These are phyloP conservation scores for Oscheius sp. DNA, from an alignment of 2,888 invertebrate genomes.

Conservation along the genomic window DNA sequence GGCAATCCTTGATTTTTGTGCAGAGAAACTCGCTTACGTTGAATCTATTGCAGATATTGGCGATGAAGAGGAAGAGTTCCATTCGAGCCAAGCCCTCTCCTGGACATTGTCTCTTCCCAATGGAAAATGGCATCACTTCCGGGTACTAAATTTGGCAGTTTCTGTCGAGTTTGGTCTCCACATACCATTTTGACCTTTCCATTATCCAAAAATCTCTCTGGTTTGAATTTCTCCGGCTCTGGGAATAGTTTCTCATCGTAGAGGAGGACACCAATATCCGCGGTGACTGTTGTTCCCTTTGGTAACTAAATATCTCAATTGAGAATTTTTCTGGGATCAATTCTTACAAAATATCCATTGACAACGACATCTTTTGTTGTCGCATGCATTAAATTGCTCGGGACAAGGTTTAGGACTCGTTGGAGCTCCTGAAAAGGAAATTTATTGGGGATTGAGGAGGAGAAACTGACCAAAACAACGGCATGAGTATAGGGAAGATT, in stretches of 20 bases:
- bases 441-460: background rate
- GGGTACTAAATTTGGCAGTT: background rate
- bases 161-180: background rate
- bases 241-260: constrained; percentile 25
- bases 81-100: constrained; percentile 47
- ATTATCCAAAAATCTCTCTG: constrained; percentile 19
- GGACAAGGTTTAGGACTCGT: constrained; percentile 42
- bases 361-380: constrained; percentile 43
- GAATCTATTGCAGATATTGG: constrained; percentile 44
- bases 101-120: constrained; percentile 42
- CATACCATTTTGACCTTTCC: constrained; percentile 19
- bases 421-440: constrained; percentile 46
- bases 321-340: background rate
- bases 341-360: constrained; percentile 32
- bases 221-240: constrained; percentile 17
- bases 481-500: constrained; percentile 50
- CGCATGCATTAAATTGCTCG: constrained; percentile 44
- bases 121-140: constrained; percentile 41
- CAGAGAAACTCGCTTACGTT: constrained; percentile 8
- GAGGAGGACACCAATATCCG: constrained; percentile 6
- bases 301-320: constrained; percentile 25
- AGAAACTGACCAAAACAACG: constrained; percentile 49
- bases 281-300: background rate
- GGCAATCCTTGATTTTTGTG: background rate
- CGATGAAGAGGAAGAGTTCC: constrained; percentile 42